A percentile compares a stretch with the other conserved stretches of the same genome.
Conservation (phyloP, 2,888 invertebrate species). For the Nomada hirtipes region DNA sequence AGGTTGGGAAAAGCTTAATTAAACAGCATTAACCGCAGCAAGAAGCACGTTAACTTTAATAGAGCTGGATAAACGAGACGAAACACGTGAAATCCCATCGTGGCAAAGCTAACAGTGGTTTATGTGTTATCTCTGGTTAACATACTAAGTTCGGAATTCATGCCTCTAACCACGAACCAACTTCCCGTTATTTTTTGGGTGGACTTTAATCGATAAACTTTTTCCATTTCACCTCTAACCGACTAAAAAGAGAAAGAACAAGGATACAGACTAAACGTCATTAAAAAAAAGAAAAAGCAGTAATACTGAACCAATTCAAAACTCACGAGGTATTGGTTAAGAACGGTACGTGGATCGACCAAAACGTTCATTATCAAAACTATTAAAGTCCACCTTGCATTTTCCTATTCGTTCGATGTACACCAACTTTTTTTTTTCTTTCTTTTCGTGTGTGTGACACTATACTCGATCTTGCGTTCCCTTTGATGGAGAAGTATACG, state of each 20-base stretch:
- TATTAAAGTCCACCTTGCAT: constrained; percentile 73
- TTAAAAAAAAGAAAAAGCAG: constrained; percentile 28
- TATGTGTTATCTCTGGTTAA: constrained; percentile 34
- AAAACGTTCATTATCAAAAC: constrained; percentile 35
- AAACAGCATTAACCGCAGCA: constrained; percentile 46
- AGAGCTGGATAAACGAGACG: constrained; percentile 17
- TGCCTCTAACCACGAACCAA: constrained; percentile 43
- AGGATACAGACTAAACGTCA: constrained; percentile 20
- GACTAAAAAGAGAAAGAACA: constrained; percentile 52
- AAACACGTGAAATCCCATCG: constrained; percentile 2
- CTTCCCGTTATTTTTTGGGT: constrained; percentile 59
- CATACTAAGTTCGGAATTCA: constrained; percentile 37
- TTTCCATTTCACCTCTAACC: constrained; percentile 62
- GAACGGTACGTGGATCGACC: constrained; percentile 46
- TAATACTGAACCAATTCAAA: constrained; percentile 9
- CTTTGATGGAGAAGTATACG: constrained; percentile 42
- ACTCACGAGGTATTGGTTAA: background rate
- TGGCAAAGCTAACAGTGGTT: constrained; percentile 35
- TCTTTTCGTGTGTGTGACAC: constrained; percentile 58
- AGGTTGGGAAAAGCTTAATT: constrained; percentile 38
- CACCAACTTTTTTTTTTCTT: constrained; percentile 29
- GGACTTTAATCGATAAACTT: constrained; percentile 71
- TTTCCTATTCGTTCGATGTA: constrained; percentile 62
- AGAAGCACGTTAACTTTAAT: constrained; percentile 17
- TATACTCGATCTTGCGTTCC: constrained; percentile 58